phyloP scores from a whole-genome alignment of 2,797 vertebrate species.

The Eurystomus glaucurus region DNA sequence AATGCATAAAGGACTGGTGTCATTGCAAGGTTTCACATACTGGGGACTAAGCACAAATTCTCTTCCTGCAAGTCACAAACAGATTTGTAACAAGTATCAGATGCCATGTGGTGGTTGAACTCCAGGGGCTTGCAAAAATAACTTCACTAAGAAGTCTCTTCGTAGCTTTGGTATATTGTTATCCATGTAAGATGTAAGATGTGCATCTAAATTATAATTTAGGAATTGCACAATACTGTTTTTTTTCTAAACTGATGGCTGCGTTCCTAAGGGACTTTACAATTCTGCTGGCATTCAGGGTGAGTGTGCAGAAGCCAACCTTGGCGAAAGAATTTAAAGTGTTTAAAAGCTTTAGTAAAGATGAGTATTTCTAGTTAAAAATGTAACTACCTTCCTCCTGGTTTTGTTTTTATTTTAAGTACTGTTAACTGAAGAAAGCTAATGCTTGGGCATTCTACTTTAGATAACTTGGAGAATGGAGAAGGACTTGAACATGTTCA shows the following conservation, averaged over 20 bases:
- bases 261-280: not conserved
- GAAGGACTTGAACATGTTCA: slow-evolving; percentile 77
- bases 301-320: not conserved
- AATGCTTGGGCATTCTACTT: slow-evolving; percentile 79
- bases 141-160: not conserved
- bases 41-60: not conserved
- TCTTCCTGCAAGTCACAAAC: not conserved
- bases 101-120: not conserved
- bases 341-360: not conserved
- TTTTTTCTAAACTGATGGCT: not conserved
- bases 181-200: not conserved
- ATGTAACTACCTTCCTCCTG: not conserved
- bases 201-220: not conserved
- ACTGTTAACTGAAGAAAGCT: not conserved
- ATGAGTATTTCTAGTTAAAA: not conserved
- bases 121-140: not conserved
- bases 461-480: slow-evolving; percentile 86
- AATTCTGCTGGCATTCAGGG: not conserved
- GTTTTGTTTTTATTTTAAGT: not conserved
- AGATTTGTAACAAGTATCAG: not conserved
- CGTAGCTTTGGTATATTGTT: not conserved
- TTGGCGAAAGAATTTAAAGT: not conserved
- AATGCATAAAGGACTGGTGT: not conserved
- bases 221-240: not conserved
- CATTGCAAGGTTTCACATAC: not conserved